Percentiles rank a stretch among this genome's conserved stretches.
Conservation (phyloP, 2,797 vertebrate genomes). For the Vultur gryphus region DNA sequence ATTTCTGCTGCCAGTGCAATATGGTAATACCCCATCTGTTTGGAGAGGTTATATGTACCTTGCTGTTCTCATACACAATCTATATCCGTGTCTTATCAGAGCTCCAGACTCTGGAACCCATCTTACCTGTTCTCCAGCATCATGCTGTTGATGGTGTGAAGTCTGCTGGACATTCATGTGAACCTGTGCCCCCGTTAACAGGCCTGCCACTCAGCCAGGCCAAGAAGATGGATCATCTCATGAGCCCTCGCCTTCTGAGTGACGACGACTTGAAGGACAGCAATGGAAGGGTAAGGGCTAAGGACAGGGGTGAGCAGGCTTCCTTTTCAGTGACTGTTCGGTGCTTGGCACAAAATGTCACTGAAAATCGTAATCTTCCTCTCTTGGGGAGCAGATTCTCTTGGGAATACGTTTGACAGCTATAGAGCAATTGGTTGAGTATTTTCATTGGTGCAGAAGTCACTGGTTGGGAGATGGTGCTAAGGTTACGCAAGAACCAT, state of each 20-base stretch:
- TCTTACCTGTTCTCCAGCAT: not conserved
- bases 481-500: not conserved
- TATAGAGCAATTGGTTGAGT: not conserved
- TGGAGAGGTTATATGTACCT: not conserved
- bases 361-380: not conserved
- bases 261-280: not conserved
- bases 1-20: not conserved
- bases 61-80: not conserved
- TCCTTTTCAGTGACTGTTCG: not conserved
- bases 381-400: not conserved
- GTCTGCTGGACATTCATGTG: not conserved
- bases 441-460: not conserved
- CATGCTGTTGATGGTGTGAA: not conserved
- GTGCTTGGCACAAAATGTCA: not conserved
- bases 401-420: not conserved
- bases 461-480: not conserved
- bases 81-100: conserved; percentile 12
- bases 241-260: not conserved
- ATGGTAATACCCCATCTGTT: too few relatives aligned
- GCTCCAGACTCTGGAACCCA: not conserved
- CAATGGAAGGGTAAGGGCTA: conserved; percentile 45
- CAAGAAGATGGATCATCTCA: not conserved
- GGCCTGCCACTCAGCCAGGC: not conserved
- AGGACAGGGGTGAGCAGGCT: not conserved
- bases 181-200: not conserved